Percentiles rank a stretch among this genome's conserved stretches.
phyloP scores from a whole-genome alignment of 2,888 invertebrate species.

The Podotricha telesiphe region DNA sequence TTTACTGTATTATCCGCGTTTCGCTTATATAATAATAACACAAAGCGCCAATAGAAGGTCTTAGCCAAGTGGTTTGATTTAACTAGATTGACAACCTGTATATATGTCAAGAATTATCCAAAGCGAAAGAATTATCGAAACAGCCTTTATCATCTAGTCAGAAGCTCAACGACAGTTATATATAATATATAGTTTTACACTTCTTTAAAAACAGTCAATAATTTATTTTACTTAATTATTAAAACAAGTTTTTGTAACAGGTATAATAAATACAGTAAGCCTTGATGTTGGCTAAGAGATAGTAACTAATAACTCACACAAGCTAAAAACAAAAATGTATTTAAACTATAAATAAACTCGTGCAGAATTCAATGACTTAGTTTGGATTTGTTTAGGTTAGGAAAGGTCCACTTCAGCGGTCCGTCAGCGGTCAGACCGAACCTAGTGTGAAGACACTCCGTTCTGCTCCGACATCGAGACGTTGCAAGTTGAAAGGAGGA shows the following conservation, averaged over 20 bases:
- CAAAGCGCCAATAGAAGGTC: not conserved
- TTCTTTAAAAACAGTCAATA: not conserved
- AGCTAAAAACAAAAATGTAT: not conserved
- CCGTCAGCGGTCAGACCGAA: no score
- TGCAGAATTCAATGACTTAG: no score
- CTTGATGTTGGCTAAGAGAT: conserved; percentile 10
- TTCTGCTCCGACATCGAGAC: no score
- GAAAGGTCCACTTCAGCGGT: no score
- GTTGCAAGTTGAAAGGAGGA: no score
- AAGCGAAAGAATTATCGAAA: not conserved
- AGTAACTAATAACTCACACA: not conserved
- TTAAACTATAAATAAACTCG: not conserved
- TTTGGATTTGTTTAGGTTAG: no score
- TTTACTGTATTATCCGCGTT: not conserved
- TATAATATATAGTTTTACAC: no score
- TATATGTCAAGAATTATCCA: not conserved
- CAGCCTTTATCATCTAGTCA: no score
- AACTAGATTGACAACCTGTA: not conserved
- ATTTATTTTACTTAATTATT: not conserved
- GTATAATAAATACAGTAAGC: not conserved
- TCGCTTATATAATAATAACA: not conserved
- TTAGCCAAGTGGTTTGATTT: not conserved
- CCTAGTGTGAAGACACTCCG: no score
- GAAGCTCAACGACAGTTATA: no score
- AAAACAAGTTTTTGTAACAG: not conserved